Conservation (phyloP, 2,888 invertebrate genomes). For the Oscheius sp. region DNA sequence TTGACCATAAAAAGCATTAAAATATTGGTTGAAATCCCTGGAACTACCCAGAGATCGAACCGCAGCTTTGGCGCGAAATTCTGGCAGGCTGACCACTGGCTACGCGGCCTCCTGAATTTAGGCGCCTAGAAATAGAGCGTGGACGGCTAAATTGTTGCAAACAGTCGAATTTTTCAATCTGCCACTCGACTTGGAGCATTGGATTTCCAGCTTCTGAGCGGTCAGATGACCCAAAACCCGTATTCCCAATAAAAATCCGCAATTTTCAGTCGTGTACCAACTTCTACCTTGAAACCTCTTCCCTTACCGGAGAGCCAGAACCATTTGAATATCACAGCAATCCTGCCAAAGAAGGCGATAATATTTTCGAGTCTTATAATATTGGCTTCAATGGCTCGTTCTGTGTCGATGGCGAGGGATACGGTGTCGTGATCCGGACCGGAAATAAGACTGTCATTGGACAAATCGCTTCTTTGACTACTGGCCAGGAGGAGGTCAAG, state of each 20-base stretch:
- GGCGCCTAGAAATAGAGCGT: too few relatives aligned
- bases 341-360: conserved; percentile 42
- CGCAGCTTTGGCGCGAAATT: too few relatives aligned
- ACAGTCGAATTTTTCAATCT: too few relatives aligned
- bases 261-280: conserved; percentile 50
- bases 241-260: not conserved
- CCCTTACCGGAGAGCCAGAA: conserved; percentile 67
- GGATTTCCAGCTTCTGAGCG: too few relatives aligned
- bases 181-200: too few relatives aligned
- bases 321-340: conserved; percentile 61
- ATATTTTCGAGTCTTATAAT: conserved; percentile 58
- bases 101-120: too few relatives aligned
- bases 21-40: too few relatives aligned
- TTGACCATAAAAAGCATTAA: too few relatives aligned
- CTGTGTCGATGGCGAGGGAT: conserved; percentile 68
- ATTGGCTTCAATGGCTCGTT: conserved; percentile 62
- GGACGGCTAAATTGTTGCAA: too few relatives aligned
- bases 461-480: conserved; percentile 57
- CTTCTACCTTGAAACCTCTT: conserved; percentile 64
- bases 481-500: conserved; percentile 48
- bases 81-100: too few relatives aligned
- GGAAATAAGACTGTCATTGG: conserved; percentile 60
- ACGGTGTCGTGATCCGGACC: conserved; percentile 63
- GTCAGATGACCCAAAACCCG: too few relatives aligned
- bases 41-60: too few relatives aligned